These are phyloP conservation scores for Piscicola geometra DNA, from an alignment of 2,888 invertebrate species.

Conservation along the genomic window DNA sequence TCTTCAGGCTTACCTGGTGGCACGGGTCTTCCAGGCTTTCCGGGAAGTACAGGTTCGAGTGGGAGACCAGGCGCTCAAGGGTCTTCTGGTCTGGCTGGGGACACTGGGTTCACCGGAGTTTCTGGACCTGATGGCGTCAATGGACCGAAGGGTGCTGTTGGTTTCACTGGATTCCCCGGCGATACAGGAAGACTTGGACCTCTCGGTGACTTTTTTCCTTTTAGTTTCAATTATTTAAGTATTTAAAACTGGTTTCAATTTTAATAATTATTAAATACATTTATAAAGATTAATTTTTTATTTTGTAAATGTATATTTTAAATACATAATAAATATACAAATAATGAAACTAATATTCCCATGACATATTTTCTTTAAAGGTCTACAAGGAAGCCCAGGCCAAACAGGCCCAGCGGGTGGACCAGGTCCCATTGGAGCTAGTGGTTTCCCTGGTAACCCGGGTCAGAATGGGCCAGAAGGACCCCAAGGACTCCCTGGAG, in stretches of 20 bases:
- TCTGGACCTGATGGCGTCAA: conserved; percentile 35
- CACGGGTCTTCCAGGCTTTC: conserved; percentile 41
- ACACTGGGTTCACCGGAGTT: conserved; percentile 32
- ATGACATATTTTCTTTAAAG: background rate
- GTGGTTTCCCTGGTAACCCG: conserved; percentile 37
- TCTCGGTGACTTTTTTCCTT: too few relatives aligned
- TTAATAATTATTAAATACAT: too few relatives aligned
- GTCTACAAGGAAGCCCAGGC: conserved; percentile 33
- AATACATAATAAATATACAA: too few relatives aligned
- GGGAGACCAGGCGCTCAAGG: conserved; percentile 35
- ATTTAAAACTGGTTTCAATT: too few relatives aligned
- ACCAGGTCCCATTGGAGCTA: conserved; percentile 58
- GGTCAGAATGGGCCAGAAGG: conserved; percentile 25
- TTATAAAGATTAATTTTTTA: too few relatives aligned
- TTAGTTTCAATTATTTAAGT: too few relatives aligned
- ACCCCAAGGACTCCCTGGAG: conserved; percentile 35
- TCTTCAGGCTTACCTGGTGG: conserved; percentile 35
- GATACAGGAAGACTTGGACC: conserved; percentile 26
- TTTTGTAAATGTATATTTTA: too few relatives aligned
- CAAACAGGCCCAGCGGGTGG: conserved; percentile 28
- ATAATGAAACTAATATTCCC: too few relatives aligned
- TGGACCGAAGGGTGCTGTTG: conserved; percentile 31
- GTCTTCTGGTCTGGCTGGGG: conserved; percentile 8
- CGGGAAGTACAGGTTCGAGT: conserved; percentile 31
- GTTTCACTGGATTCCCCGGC: conserved; percentile 33